These are phyloP conservation scores for Oreortyx pictus DNA, from an alignment of 2,797 vertebrate genomes.

Conservation along the genomic window DNA sequence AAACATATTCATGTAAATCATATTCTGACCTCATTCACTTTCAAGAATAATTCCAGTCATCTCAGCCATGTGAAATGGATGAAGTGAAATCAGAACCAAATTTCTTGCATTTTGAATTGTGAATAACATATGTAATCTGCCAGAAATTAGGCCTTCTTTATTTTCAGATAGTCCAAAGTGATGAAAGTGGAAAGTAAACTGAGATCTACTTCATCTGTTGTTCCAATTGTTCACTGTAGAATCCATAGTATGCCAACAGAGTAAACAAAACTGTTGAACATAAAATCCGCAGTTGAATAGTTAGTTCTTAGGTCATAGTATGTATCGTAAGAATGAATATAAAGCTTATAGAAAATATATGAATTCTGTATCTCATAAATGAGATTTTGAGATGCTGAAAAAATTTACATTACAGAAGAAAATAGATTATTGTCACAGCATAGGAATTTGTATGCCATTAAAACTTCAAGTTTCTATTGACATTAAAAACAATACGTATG, in stretches of 20 bases:
- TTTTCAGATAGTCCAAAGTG: not conserved
- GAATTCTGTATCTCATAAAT: not conserved
- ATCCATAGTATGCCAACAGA: not conserved
- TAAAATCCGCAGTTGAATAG: not conserved
- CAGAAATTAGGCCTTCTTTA: not conserved
- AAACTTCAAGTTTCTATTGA: not conserved
- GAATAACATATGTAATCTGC: not conserved
- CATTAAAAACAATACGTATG: not conserved
- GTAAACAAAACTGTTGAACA: not conserved
- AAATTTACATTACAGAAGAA: not conserved
- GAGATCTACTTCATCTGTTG: not conserved
- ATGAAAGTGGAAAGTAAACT: constrained; percentile 17
- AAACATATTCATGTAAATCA: not conserved
- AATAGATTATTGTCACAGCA: not conserved
- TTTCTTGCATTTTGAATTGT: not conserved
- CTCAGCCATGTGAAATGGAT: not conserved
- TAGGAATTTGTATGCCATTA: not conserved
- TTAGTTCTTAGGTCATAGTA: not conserved
- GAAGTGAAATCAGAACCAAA: not conserved
- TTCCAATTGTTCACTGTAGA: not conserved
- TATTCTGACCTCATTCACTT: not conserved
- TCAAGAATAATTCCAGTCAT: not conserved
- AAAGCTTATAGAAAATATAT: not conserved
- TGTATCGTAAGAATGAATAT: not conserved
- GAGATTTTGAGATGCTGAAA: not conserved